Conservation (phyloP, 2,888 invertebrate genomes). For the Julus scanicus region DNA sequence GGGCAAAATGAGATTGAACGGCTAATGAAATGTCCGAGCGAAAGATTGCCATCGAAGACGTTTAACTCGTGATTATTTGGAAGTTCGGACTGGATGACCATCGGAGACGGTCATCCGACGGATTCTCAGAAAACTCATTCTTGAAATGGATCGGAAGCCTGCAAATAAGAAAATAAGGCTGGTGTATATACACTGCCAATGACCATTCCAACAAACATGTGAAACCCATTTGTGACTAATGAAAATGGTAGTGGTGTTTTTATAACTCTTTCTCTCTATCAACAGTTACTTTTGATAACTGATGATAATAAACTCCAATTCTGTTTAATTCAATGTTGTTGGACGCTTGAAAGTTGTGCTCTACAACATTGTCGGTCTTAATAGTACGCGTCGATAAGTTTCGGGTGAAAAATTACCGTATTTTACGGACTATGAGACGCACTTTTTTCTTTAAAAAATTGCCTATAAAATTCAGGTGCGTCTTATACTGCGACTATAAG, state of each 20-base stretch:
- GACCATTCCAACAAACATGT: not conserved
- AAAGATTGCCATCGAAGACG: slow-evolving; percentile 1
- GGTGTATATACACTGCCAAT: not conserved
- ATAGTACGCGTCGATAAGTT: too few species aligned
- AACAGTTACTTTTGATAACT: not conserved
- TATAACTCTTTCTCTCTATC: not conserved
- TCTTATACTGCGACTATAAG: too few species aligned
- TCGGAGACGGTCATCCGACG: not conserved
- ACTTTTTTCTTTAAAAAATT: too few species aligned
- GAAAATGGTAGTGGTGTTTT: not conserved
- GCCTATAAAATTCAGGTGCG: too few species aligned
- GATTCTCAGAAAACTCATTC: not conserved
- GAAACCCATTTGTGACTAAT: not conserved
- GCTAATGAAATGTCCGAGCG: slow-evolving; percentile 26
- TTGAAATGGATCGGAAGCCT: not conserved
- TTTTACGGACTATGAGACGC: too few species aligned
- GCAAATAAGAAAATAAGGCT: not conserved
- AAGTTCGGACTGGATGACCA: slow-evolving; percentile 9
- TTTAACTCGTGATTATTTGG: not conserved
- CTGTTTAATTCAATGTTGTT: too few species aligned
- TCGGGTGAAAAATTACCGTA: too few species aligned
- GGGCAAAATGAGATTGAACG: not conserved
- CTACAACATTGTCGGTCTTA: too few species aligned
- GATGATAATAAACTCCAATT: not conserved
- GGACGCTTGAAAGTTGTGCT: too few species aligned